Evolutionary conservation across 2,888 invertebrate species (phyloP), one percentile per base, ranked within the genome.

Genomic region (Apamea epomidion): DNA sequence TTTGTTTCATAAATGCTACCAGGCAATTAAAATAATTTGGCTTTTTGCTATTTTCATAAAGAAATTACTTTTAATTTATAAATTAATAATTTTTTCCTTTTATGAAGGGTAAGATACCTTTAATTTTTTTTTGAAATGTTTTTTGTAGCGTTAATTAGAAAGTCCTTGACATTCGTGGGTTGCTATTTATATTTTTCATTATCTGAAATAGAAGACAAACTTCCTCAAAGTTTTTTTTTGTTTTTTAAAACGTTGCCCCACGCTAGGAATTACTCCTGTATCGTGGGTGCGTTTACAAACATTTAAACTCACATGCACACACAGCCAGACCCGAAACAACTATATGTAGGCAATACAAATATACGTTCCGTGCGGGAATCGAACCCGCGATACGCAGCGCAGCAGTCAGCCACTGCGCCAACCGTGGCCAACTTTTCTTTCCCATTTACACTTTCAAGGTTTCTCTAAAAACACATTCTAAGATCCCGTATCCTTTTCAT

Each of bases 401-500:
- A 32, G 32, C 32, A 32, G 32, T 32, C 2, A 1, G 32, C 32
- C 32, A 32, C 32, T 32, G 32, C 32, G 32, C 32, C 32, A 32
- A 32, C 32, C 32, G 32, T 32, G 32, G 1, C 32, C 32, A 45
- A 25, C 21, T 54, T 18, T 74, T 51, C 2, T 2, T n/a, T 60
- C 21, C 4, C 12, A 45, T 29, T 73, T 54, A 45, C 21, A 79
- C n/a, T 8, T 21, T 18, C 18, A 79, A 51, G 51, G 7, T n/a
- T 51, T 45, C 18, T 21, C 8, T n/a, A 51, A 67, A 65, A 76
- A 51, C 21, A 51, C n/a, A 65, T 71, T 76, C 60, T 58, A 65
- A 68, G 69, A 67, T n/a, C 42, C 37, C 60, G 32, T 74, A 45
- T 78, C 74, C 80, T 64, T 68, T 84, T 82, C 81, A 77, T 76